Evolutionary conservation across 2,113 vertebrate species (phyloP), one percentile per base, ranked within the genome.

Genomic region (Scytalopus superciliaris): DNA sequence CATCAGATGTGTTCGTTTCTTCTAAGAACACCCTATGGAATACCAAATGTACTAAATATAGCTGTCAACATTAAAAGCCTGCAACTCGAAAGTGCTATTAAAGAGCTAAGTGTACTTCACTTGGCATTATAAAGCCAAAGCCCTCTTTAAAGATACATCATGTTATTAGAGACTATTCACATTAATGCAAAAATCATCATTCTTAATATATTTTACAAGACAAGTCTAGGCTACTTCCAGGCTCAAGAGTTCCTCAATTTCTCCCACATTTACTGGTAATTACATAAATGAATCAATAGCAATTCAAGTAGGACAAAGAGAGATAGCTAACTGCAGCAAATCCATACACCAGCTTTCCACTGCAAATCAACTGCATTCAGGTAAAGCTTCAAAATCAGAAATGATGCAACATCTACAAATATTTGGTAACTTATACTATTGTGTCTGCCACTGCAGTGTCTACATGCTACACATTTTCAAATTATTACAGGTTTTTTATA

Each of bases 31-130:
- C 95, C 87, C 94, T 73, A 73, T 79, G 94, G 95, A 96, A 96
- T 96, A 97, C 45, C 84, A 97, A 95, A 93, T 56, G 84, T 95
- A 95, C 93, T 95, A 95, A 95, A 96, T 95, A 96, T 93, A 96
- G 91, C 96, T 96, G 95, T 97, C 94, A 97, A 69, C 93, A 96
- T 97, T 97, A 97, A 96, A 96, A 96, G 96, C 94, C 90, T 96
- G 91, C 93, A 91, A 91, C 84, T 93, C 4, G 5, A 94, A 95
- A 96, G 94, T 67, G 93, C 94, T 96, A 95, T 96, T 96, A 96
- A 96, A 96, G 81, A 94, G 93, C 94, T 95, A 97, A 97, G 84
- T 96, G 94, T 96, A 93, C 81, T 96, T 87, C 91, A 83, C 93
- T 95, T 93, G 95, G 85, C 93, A 96, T 93, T 96, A 96, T 94